Evolutionary conservation across 2,113 vertebrate species (phyloP), one percentile per base, ranked within the genome.

Genomic region (Peromyscus leucopus): DNA sequence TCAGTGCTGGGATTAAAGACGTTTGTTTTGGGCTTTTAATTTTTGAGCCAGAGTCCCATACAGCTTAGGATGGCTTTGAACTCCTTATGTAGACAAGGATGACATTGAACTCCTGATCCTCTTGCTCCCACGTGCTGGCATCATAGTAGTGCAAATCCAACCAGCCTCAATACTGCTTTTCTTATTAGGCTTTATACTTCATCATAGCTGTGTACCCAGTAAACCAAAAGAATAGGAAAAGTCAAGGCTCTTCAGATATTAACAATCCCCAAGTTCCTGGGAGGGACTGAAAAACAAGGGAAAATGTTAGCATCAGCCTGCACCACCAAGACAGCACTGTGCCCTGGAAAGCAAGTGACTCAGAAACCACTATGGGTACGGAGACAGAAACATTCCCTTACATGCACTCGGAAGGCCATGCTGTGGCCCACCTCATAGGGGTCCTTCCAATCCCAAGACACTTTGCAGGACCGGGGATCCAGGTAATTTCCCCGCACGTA

Each of bases 371-470:
- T 93, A 97, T 36, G 92, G 75, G 59, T 86, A 96, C 0, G 75
- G 96, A 99, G 98, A 98, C 94, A 98, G 97, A 98, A 98, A 98
- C 97, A 98, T 97, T 97, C 97, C 97, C 99, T 99, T 99, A 99
- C 99, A 98, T 99, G 99, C 96, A 99, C 99, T 97, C 99, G 99
- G 98, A 99, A 99, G 99, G 99, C 99, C 99, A 99, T 99, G 98
- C 99, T 99, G 95, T 99, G 99, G 97, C 99, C 99, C 98, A 99
- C 99, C 99, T 99, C 99, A 98, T 99, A 99, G 96, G 99, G 99
- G 96, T 99, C 99, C 98, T 99, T 99, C 99, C 99, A 99, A 98
- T 99, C 99, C 99, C 99, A 99, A 79, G 99, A 99, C 96, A 99
- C 99, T 98, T 99, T 99, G 99, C 99, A 99, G 97, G 99, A 99